Percentiles rank a stretch among this genome's conserved stretches.
These are phyloP conservation scores for Pediacus dermestoides DNA, from an alignment of 2,888 invertebrate genomes.

Conservation along the genomic window DNA sequence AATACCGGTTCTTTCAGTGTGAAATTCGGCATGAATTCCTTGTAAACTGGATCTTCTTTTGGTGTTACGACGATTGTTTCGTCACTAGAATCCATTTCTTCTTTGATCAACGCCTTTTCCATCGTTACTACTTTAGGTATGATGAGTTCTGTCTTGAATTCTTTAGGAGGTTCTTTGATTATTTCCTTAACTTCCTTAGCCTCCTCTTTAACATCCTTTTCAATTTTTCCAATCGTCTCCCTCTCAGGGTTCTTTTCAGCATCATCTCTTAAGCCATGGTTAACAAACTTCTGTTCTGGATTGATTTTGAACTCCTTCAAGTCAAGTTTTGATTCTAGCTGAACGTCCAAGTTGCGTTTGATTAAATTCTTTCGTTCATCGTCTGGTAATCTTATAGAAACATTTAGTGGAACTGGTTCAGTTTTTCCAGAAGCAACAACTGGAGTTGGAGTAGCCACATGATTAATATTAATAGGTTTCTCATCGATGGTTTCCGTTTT, in stretches of 20 bases:
- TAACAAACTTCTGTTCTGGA: slow-evolving; percentile 20
- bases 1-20: slow-evolving; percentile 40
- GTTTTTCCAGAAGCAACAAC: slow-evolving; percentile 22
- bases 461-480: slow-evolving; percentile 12
- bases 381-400: slow-evolving; percentile 47
- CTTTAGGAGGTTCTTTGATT: slow-evolving; percentile 38
- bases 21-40: slow-evolving; percentile 36
- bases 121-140: slow-evolving; percentile 60
- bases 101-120: slow-evolving; percentile 51
- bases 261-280: slow-evolving; percentile 36
- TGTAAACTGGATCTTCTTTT: slow-evolving; percentile 29
- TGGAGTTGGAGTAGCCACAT: slow-evolving; percentile 11
- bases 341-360: slow-evolving; percentile 39
- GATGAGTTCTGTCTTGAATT: slow-evolving; percentile 60
- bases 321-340: slow-evolving; percentile 33
- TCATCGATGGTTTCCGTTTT: slow-evolving; percentile 9
- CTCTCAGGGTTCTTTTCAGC: slow-evolving; percentile 22
- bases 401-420: slow-evolving; percentile 44
- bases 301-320: slow-evolving; percentile 28
- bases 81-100: slow-evolving; percentile 42
- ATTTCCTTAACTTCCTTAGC: slow-evolving; percentile 38
- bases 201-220: slow-evolving; percentile 24
- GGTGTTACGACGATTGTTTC: slow-evolving; percentile 37
- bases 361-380: slow-evolving; percentile 49
- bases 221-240: slow-evolving; percentile 14